A percentile compares a stretch with the other conserved stretches of the same genome.
Conservation (phyloP, 2,797 vertebrate species). For the Falco cherrug region DNA sequence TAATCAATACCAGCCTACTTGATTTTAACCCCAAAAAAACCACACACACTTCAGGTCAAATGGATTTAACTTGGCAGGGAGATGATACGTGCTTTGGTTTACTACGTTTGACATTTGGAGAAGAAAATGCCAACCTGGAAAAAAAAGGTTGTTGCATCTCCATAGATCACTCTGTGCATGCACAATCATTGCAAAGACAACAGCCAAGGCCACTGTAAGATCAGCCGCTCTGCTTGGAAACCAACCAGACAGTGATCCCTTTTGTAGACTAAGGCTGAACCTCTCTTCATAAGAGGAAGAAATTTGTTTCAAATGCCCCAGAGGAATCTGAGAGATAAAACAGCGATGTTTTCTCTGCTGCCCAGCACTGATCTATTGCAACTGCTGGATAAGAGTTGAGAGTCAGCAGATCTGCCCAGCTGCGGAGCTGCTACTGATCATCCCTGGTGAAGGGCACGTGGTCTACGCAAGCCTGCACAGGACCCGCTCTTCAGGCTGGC, state of each 20-base stretch:
- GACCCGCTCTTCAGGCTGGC: not conserved
- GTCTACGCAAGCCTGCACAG: not conserved
- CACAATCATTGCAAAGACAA: not conserved
- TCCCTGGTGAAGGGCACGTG: accelerated
- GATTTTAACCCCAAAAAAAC: not conserved
- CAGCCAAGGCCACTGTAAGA: not conserved
- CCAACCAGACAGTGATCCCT: not conserved
- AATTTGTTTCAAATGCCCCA: not conserved
- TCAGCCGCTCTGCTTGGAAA: not conserved
- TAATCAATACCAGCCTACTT: not conserved
- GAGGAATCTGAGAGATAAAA: not conserved
- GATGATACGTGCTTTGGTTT: not conserved
- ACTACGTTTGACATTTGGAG: accelerated
- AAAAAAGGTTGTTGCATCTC: not conserved
- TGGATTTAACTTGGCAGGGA: not conserved
- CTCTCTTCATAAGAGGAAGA: not conserved
- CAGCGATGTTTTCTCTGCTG: not conserved
- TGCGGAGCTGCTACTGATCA: accelerated
- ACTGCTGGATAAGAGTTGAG: not conserved
- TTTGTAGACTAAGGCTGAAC: not conserved
- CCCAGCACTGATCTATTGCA: not conserved
- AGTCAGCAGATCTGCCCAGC: not conserved
- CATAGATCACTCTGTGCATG: not conserved
- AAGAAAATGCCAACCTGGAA: not conserved
- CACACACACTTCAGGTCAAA: not conserved